These are phyloP conservation scores for Procambarus virginalis DNA, from an alignment of 1,140 invertebrate species.

Conservation along the genomic window DNA sequence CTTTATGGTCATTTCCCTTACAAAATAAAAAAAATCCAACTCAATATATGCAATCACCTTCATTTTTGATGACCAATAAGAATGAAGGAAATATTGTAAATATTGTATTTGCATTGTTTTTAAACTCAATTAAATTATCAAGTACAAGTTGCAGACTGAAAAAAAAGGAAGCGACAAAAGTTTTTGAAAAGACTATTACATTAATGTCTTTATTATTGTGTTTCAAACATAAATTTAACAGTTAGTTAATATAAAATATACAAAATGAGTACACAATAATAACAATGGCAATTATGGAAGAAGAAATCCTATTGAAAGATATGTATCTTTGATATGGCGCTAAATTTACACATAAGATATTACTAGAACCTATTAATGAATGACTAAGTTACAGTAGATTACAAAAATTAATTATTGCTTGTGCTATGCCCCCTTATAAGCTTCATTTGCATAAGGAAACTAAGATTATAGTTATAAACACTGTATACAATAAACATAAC, in stretches of 20 bases:
- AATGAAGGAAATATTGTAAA: neutral
- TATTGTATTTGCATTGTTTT: neutral
- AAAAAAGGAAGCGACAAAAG: neutral
- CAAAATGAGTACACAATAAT: slow-evolving; percentile 60
- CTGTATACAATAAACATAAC: neutral
- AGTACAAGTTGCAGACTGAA: too few relatives aligned
- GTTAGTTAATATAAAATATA: slow-evolving; percentile 65
- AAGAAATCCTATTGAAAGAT: slow-evolving; percentile 58
- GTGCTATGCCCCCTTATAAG: slow-evolving; percentile 40
- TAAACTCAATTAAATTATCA: neutral
- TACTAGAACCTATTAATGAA: slow-evolving; percentile 19
- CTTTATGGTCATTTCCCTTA: neutral
- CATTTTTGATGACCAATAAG: neutral
- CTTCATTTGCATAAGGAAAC: slow-evolving; percentile 1
- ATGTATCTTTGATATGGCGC: slow-evolving; percentile 67
- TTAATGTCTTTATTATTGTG: slow-evolving; percentile 67
- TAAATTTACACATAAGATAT: slow-evolving; percentile 46
- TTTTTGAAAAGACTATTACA: slow-evolving; percentile 13
- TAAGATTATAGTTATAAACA: neutral
- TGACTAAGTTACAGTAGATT: slow-evolving; percentile 30
- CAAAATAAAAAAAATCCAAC: neutral
- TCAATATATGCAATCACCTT: neutral
- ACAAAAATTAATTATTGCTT: slow-evolving; percentile 61
- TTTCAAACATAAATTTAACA: slow-evolving; percentile 63
- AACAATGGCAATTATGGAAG: slow-evolving; percentile 62